These are phyloP conservation scores for Aphrophora alni DNA, from an alignment of 2,888 invertebrate species.

Conservation along the genomic window DNA sequence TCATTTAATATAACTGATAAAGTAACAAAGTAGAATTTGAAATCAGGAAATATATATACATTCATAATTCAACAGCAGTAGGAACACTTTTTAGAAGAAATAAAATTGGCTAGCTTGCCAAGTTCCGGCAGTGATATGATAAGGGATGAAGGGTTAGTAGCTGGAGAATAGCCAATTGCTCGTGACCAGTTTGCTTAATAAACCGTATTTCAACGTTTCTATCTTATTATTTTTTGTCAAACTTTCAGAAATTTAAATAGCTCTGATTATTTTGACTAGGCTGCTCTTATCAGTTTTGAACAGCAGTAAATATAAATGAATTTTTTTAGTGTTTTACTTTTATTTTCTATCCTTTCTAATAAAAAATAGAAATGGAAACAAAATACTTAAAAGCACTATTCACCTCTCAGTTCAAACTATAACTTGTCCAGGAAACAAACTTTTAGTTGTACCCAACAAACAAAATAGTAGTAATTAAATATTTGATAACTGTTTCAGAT, in stretches of 20 bases:
- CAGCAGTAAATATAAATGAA: too few relatives aligned
- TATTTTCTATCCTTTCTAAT: too few relatives aligned
- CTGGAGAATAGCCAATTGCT: neutral
- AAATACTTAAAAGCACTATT: too few relatives aligned
- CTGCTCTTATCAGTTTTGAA: too few relatives aligned
- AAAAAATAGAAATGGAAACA: too few relatives aligned
- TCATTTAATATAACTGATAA: neutral
- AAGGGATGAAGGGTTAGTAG: neutral
- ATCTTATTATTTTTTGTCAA: neutral
- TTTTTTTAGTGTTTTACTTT: too few relatives aligned
- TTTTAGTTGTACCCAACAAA: too few relatives aligned
- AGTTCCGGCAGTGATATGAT: neutral
- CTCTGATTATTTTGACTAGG: too few relatives aligned
- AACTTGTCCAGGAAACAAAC: too few relatives aligned
- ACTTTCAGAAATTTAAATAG: neutral
- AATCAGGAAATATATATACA: neutral
- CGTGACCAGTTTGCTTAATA: neutral
- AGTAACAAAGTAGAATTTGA: neutral
- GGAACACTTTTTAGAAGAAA: neutral
- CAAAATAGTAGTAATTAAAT: too few relatives aligned
- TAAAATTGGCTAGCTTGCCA: neutral
- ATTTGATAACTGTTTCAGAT: too few relatives aligned
- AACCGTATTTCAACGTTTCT: neutral
- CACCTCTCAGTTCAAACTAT: too few relatives aligned
- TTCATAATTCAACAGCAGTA: neutral